Evolutionary conservation across 2,888 invertebrate genomes (phyloP).

Genomic region (Beris chalybata): DNA sequence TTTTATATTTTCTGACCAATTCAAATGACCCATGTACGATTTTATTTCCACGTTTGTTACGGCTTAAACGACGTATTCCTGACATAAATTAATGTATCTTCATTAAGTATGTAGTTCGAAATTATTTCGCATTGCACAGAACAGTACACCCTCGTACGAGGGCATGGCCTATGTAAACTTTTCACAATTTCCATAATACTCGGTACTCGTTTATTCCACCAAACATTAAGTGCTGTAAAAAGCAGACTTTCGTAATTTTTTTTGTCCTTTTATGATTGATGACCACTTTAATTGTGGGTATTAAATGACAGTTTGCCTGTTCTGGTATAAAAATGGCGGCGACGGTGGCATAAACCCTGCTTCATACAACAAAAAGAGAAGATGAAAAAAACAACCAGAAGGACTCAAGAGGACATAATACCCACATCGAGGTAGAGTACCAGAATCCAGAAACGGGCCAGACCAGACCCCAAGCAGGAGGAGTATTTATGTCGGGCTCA

Average conservation of each 20-base stretch:
- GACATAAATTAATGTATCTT: no score
- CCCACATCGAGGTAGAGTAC: slow-evolving; percentile 24
- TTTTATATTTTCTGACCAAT: no score
- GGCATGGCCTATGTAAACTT: no score
- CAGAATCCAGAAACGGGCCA: slow-evolving; percentile 8
- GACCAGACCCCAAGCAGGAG: slow-evolving; percentile 4
- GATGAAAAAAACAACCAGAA: slow-evolving; percentile 20
- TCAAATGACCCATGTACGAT: no score
- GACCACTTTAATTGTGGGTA: slow-evolving; percentile 57
- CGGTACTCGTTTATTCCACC: no score
- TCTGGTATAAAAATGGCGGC: slow-evolving; percentile 30
- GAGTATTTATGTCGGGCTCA: slow-evolving; percentile 34
- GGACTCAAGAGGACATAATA: slow-evolving; percentile 23
- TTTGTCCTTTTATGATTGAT: slow-evolving; percentile 51
- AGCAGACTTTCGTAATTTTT: slow-evolving; percentile 25
- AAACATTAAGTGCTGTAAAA: slow-evolving; percentile 1
- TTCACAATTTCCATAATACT: neutral
- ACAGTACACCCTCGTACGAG: no score
- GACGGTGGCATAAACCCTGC: slow-evolving; percentile 28
- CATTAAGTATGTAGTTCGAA: no score
- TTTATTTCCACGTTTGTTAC: no score
- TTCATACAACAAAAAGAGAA: slow-evolving; percentile 10
- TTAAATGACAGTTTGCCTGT: slow-evolving; percentile 53
- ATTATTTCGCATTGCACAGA: no score
- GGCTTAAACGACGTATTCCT: no score